A percentile compares a stretch with the other conserved stretches of the same genome.
These are phyloP conservation scores for Chrysogorgia sp. DNA, from an alignment of 92 coral and sea anemone species.

Conservation along the genomic window DNA sequence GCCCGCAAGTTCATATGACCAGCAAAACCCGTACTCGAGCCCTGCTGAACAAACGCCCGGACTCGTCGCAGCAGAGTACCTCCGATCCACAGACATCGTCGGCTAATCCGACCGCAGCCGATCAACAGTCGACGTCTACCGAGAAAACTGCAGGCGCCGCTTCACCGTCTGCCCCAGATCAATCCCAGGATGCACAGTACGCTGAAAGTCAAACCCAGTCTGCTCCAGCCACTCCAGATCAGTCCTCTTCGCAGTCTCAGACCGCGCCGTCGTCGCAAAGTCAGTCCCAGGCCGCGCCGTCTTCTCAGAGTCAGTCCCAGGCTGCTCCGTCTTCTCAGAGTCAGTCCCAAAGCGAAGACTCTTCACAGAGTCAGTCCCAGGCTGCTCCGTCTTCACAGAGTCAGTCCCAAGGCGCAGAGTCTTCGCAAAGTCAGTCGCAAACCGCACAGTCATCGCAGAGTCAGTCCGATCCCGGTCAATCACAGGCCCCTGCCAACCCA, in stretches of 20 bases:
- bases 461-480: too few relatives aligned
- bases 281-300: too few relatives aligned
- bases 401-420: conserved; percentile 2
- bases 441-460: too few relatives aligned
- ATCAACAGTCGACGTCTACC: neutral
- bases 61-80: neutral
- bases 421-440: conserved; percentile 17
- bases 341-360: neutral
- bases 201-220: conserved; percentile 28
- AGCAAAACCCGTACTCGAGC: neutral
- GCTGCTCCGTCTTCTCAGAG: conserved; percentile 19
- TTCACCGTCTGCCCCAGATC: conserved; percentile 11
- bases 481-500: conserved; percentile 33
- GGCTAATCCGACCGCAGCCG: neutral
- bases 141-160: neutral
- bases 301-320: neutral
- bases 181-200: conserved; percentile 5
- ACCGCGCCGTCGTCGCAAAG: too few relatives aligned
- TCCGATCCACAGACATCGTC: neutral
- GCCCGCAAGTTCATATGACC: neutral
- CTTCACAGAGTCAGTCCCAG: conserved; percentile 14
- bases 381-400: conserved; percentile 17
- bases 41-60: neutral
- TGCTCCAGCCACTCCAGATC: conserved; percentile 4
- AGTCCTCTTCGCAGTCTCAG: conserved; percentile 15